Conservation (phyloP, 1,140 invertebrate species). For the Campodea augens region DNA sequence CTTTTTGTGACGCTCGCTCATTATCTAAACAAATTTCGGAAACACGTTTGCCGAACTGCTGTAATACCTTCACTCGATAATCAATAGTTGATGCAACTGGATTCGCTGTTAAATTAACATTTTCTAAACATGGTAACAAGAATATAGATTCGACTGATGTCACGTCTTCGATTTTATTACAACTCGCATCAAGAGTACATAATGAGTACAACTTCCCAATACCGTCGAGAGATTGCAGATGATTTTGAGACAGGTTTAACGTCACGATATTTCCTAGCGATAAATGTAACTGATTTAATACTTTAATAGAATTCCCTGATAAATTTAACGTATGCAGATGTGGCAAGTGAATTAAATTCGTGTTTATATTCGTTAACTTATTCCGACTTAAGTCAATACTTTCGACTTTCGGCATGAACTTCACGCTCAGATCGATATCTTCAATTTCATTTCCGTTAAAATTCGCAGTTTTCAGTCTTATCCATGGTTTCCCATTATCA, state of each 20-base stretch:
- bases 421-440: conserved; percentile 57
- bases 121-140: conserved; percentile 64
- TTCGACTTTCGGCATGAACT: conserved; percentile 53
- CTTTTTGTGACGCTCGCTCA: conserved; percentile 63
- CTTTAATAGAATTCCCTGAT: conserved; percentile 36
- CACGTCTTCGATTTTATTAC: conserved; percentile 60
- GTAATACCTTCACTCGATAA: conserved; percentile 74
- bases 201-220: conserved; percentile 70
- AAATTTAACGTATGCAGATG: background rate
- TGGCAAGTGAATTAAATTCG: background rate
- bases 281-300: conserved; percentile 55
- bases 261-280: conserved; percentile 72
- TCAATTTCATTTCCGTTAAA: conserved; percentile 60
- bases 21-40: conserved; percentile 65
- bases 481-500: conserved; percentile 33
- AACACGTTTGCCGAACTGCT: conserved; percentile 56
- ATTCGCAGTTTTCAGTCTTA: conserved; percentile 42
- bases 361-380: background rate
- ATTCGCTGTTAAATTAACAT: conserved; percentile 69
- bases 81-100: conserved; percentile 68
- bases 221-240: conserved; percentile 48
- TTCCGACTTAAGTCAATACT: conserved; percentile 35
- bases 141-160: conserved; percentile 61
- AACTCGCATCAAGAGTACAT: conserved; percentile 64
- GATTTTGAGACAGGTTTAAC: conserved; percentile 74